Evolutionary conservation across 2,113 vertebrate species (phyloP), one percentile per base, ranked within the genome.

Genomic region (Capra hircus): DNA sequence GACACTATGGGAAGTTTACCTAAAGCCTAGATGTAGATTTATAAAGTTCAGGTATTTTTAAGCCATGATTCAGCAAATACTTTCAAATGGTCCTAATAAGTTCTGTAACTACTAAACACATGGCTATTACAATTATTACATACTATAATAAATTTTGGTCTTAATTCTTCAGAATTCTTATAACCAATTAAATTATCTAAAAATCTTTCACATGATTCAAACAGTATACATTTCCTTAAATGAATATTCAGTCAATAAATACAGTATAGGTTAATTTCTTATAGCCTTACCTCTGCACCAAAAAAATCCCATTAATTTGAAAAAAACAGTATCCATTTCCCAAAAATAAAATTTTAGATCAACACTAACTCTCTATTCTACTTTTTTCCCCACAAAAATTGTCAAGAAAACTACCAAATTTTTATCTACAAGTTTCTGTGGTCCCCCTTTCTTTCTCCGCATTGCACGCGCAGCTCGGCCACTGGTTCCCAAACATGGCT

Each of bases 101-200:
- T 81, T 94, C 33, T 77, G 6, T 52, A 86, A 95, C 52, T 52
- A 83, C 14, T 60, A 89, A 94, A 6, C 12, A 80, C 60, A 7
- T 62, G 59, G 27, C 71, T 91, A 95, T 27, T 64, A 57, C 43
- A 15, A 95, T 60, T 92, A 87, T 77, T 55, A 87, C 28, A 71
- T 50, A 85, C 21, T 23, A 81, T 28, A 87, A 91, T 77, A 91
- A 50, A 83, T 64, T 67, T 53, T 92, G 13, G 9, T 90, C 40
- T 85, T 84, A 93, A 82, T 71, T 92, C 40, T 90, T 95, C 55
- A 14, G 55, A 91, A 82, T 82, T 87, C 45, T 95, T 93, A 13
- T 64, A 95, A 43, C n/a, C 60, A 91, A 90, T 45, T 25, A 94
- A 90, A 90, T 45, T 27, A 88, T 64, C 36, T 85, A 67, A 82